These are phyloP conservation scores for Esox lucius DNA, from an alignment of 2,797 vertebrate species.

Conservation along the genomic window DNA sequence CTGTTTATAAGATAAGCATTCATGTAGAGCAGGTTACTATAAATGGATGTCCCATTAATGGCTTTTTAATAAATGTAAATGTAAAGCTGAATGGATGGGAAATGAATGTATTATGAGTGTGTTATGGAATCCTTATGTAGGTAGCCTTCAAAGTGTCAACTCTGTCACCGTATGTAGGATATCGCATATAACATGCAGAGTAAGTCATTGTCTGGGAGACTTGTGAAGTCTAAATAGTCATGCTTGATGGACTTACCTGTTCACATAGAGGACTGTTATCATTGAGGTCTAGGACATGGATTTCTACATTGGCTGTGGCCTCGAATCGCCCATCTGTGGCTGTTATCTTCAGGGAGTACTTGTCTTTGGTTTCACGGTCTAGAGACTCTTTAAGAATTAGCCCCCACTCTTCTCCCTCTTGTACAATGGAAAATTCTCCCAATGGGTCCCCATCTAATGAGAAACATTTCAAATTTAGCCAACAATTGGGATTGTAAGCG, in stretches of 20 bases:
- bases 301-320: conserved; percentile 80
- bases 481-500: background rate
- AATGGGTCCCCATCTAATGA: conserved; percentile 84
- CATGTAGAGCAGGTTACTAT: background rate
- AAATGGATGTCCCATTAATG: background rate
- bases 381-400: conserved; percentile 84
- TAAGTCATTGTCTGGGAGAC: background rate
- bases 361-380: conserved; percentile 87
- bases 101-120: background rate
- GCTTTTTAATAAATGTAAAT: no score
- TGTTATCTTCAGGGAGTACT: conserved; percentile 83
- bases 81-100: no score
- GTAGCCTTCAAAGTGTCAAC: background rate
- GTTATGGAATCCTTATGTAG: background rate
- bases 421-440: conserved; percentile 87
- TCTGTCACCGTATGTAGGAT: background rate
- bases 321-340: conserved; percentile 95
- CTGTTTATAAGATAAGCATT: background rate
- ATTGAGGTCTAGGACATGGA: conserved; percentile 93
- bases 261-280: conserved; percentile 94
- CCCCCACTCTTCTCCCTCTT: conserved; percentile 84
- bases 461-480: background rate
- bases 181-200: no score
- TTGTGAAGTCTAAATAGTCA: background rate
- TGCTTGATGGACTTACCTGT: conserved; percentile 76